Base-by-base conservation (phyloP, 2,888 invertebrate genomes). In the Drosophila atripex region DNA sequence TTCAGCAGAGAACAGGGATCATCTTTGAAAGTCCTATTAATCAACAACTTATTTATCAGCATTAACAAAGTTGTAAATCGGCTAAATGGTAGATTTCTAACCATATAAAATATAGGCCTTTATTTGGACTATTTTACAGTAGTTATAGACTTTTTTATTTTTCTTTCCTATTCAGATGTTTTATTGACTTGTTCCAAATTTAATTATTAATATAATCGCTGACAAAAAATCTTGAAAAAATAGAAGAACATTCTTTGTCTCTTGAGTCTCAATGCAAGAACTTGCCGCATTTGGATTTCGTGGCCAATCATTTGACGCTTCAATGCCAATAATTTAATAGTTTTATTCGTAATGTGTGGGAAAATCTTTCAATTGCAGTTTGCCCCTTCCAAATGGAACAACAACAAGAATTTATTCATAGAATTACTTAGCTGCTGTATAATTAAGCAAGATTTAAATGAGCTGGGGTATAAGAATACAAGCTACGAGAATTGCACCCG, bases 251-350 rank as follows among this genome's bases (percentile, higher is more conserved):
- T 85, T 80, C 79, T 76, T 82, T 7, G 73, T 35, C n/a, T n/a
- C n/a, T n/a, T 39, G 71, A 65, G 71, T 69, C 58, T 68, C 21
- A 23, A 23, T 3, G 1, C 45, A 18, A 18, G 79, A 85, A 82
- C 83, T 86, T 80, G 80, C 79, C 77, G 69, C 35, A 3, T 21
- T 3, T 23, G 21, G 21, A 23, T 82, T 75, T 85, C 82, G 75
- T 54, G 56, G 58, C 64, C 55, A 70, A 64, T 63, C 68, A 79
- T 78, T 80, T 80, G 83, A 80, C 86, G 86, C 85, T 60, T 80
- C 80, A 80, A 80, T 85, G 80, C 86, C 86, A 80, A 85, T 85
- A 80, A 79, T 78, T 71, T 70, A 80, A 73, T 77, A 80, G 75
- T 23, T 23, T 70, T 70, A 70, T 45, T 61, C 73, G 75, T 73